phyloP scores from a whole-genome alignment of 1,140 invertebrate genomes.

The Bombus breviceps region DNA sequence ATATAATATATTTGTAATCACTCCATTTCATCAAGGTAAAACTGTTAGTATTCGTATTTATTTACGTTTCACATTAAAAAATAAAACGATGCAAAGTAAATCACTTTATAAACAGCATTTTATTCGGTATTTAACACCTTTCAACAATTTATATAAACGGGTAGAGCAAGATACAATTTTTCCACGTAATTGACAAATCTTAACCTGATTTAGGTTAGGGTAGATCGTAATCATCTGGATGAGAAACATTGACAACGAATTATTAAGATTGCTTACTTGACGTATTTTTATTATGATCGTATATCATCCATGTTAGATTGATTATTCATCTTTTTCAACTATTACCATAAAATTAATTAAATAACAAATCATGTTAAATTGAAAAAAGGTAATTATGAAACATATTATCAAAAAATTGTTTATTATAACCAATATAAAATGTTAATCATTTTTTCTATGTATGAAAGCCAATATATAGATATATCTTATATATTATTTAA shows the following conservation, averaged over 20 bases:
- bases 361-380: background rate
- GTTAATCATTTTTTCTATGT: background rate
- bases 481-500: too few species aligned
- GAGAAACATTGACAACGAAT: constrained; percentile 13
- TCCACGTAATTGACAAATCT: constrained; percentile 29
- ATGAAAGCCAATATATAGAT: background rate
- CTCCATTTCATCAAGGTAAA: constrained; percentile 12
- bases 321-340: too few species aligned
- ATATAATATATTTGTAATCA: constrained; percentile 13
- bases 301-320: background rate
- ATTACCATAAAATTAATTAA: background rate
- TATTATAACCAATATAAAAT: background rate
- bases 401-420: background rate
- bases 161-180: background rate
- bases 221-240: constrained; percentile 46
- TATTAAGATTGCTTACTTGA: constrained; percentile 2
- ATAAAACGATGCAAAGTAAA: background rate
- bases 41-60: constrained; percentile 17
- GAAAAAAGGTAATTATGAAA: background rate
- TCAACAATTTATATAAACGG: constrained; percentile 8
- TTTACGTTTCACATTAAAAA: background rate
- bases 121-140: background rate
- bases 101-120: constrained; percentile 21
- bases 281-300: background rate
- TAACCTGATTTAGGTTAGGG: constrained; percentile 44